Base-by-base conservation (phyloP, 2,888 invertebrate genomes). In the Mesorhabditis spiculigera region DNA sequence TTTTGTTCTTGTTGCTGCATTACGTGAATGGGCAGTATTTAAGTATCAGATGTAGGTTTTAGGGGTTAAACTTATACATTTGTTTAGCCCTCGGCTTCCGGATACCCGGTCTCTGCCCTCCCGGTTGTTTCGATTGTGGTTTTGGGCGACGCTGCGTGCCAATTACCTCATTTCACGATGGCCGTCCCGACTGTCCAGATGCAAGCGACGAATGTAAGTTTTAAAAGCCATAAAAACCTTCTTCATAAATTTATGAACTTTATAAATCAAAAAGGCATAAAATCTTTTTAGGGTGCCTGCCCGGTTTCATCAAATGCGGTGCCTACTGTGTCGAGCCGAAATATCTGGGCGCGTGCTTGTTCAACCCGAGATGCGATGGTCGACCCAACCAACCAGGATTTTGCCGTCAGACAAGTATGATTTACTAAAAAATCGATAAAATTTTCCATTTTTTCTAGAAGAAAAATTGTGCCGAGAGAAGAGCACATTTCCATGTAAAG, bases 131-230 rank as follows among this genome's bases (percentile, higher is more conserved):
- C 71, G 83, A 84, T 72, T 84, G 84, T 67, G 80, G 81, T 43
- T 70, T 78, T 43, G 80, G 81, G 61, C 76, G 58, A 50, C 58
- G 76, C 67, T 84, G 84, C 72, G 78, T 84, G 63, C 79, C 83
- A 13, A 75, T 82, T 41, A 67, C 68, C 45, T 73, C 77, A 43
- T 82, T 84, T 71, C 81, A 83, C 70, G 82, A 84, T 71, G 84
- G 84, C 16, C 74, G 76, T 69, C 76, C 78, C 44, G 83, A 84
- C 68, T 84, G 84, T 68, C 71, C 75, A 66, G 83, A 84, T 73
- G 82, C 81, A 45, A 82, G 82, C 70, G 84, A 84, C 75, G 84
- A 84, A 75, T 82, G 84, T 84, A 63, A 74, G 76, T 64, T 43
- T 6, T 5, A 42, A 10, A 4, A 41, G 10, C 64, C 64, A n/a